Evolutionary conservation across 2,113 vertebrate species (phyloP), one percentile per base, ranked within the genome.

Genomic region (Oncorhynchus tshawytscha): DNA sequence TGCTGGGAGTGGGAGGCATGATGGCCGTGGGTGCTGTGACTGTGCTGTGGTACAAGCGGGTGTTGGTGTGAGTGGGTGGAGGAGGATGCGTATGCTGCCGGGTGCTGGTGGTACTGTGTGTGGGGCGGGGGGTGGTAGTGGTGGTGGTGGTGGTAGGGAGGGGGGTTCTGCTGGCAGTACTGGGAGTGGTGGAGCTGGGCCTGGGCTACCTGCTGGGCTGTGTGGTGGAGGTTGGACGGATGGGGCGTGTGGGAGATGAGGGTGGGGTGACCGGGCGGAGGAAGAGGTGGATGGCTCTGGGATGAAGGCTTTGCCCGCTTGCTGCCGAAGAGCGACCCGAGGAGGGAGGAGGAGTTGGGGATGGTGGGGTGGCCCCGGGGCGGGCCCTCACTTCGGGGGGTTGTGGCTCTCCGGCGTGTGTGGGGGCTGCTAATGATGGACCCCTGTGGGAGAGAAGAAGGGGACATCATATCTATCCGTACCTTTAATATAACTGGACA

Each of bases 381-480:
- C 67, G 95, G 91, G 86, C 94, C 94, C 84, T 98, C 96, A 74
- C 92, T 96, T 74, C 92, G 95, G 85, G 95, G 94, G 77, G 95
- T 94, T 87, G 95, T 89, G 86, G 95, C 93, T 96, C 96, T 97
- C 90, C 95, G 95, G 89, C 94, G 94, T 84, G 93, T 95, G 92
- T 97, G 96, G 83, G 95, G 97, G 84, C 96, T 97, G 96, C 95
- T 99, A 99, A 98, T 99, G 97, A 96, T 97, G 96, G 96, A 98
- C 92, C 95, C 98, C 98, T 99, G 96, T 88, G 94, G 94, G 79
- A 65, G 69, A 81, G 84, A 72, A 85, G 70, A 81, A 87, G 74
- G 86, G 67, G 82, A 74, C 57, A 48, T 78, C 82, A 75, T 8
- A 54, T 70, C 70, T n/a, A 65, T 91, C 77, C 90, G 73, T 74